A percentile compares a stretch with the other conserved stretches of the same genome.
These are phyloP conservation scores for Hirtodrosophila cameraria DNA, from an alignment of 2,888 invertebrate genomes.

Conservation along the genomic window DNA sequence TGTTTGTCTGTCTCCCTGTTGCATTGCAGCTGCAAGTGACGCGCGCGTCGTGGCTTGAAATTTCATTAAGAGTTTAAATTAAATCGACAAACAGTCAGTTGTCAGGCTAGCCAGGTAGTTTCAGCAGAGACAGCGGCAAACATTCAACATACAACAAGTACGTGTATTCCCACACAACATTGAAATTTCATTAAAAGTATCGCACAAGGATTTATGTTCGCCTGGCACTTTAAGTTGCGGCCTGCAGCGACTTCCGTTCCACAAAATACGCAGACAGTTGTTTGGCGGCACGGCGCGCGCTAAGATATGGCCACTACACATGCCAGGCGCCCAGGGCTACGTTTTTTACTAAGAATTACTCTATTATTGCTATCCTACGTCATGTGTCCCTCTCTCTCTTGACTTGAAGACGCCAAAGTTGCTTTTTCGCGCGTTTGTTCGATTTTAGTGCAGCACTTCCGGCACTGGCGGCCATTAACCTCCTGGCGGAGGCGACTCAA, in stretches of 20 bases:
- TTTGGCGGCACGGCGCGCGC: constrained; percentile 25
- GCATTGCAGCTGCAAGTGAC: constrained; percentile 71
- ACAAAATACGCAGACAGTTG: constrained; percentile 74
- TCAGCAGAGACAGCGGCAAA: constrained; percentile 8
- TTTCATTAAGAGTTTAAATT: constrained; percentile 78
- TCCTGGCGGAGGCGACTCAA: constrained; percentile 34
- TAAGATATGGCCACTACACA: constrained; percentile 74
- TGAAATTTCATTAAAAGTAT: constrained; percentile 79
- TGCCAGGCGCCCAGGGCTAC: constrained; percentile 46
- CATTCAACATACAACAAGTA: constrained; percentile 11
- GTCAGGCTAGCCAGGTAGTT: constrained; percentile 47
- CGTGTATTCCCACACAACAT: constrained; percentile 52
- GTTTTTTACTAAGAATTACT: constrained; percentile 10
- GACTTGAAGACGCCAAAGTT: neutral
- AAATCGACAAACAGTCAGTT: constrained; percentile 71
- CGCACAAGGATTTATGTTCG: constrained; percentile 63
- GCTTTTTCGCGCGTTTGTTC: constrained; percentile 68
- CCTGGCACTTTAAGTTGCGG: constrained; percentile 69
- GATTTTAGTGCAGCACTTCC: constrained; percentile 75
- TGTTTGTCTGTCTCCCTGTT: constrained; percentile 24
- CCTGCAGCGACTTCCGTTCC: constrained; percentile 67
- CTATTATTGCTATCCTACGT: neutral
- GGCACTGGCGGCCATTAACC: constrained; percentile 71
- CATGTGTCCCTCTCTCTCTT: neutral
- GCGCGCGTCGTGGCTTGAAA: constrained; percentile 60